phyloP scores from a whole-genome alignment of 2,113 vertebrate species.

The Chloebia gouldiae region DNA sequence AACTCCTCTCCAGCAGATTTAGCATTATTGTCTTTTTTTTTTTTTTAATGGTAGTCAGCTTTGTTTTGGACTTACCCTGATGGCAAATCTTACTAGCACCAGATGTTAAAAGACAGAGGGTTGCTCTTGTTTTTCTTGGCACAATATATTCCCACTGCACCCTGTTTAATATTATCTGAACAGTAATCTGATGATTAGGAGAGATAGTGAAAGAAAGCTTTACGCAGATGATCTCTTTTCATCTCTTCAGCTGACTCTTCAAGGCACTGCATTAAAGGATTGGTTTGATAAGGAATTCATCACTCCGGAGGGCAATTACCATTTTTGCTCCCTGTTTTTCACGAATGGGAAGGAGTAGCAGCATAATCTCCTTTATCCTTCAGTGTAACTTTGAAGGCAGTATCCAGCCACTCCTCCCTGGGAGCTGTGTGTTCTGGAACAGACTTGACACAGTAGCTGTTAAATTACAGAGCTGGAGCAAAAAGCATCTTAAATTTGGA shows the following conservation, averaged over 20 bases:
- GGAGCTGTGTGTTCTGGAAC: slow-evolving; percentile 31
- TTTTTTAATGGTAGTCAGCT: neutral
- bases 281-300: slow-evolving; percentile 31
- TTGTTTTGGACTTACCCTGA: slow-evolving; percentile 25
- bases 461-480: slow-evolving; percentile 55
- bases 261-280: slow-evolving; percentile 45
- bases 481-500: slow-evolving; percentile 37
- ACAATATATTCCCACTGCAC: slow-evolving; percentile 30
- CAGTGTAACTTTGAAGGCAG: neutral
- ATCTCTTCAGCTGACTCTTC: slow-evolving; percentile 54
- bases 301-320: slow-evolving; percentile 28
- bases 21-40: neutral
- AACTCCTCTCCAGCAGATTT: neutral
- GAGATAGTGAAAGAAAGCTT: slow-evolving; percentile 37
- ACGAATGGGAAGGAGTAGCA: slow-evolving; percentile 3
- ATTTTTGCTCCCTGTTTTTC: slow-evolving; percentile 28
- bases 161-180: slow-evolving; percentile 54
- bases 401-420: slow-evolving; percentile 1
- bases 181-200: slow-evolving; percentile 58
- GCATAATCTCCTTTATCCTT: slow-evolving; percentile 22
- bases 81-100: slow-evolving; percentile 17
- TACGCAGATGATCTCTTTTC: slow-evolving; percentile 51
- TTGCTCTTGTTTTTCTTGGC: slow-evolving; percentile 60
- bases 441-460: slow-evolving; percentile 43
- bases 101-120: slow-evolving; percentile 43